Base-by-base conservation (phyloP, 2,888 invertebrate genomes). In the Panzeria rudis region DNA sequence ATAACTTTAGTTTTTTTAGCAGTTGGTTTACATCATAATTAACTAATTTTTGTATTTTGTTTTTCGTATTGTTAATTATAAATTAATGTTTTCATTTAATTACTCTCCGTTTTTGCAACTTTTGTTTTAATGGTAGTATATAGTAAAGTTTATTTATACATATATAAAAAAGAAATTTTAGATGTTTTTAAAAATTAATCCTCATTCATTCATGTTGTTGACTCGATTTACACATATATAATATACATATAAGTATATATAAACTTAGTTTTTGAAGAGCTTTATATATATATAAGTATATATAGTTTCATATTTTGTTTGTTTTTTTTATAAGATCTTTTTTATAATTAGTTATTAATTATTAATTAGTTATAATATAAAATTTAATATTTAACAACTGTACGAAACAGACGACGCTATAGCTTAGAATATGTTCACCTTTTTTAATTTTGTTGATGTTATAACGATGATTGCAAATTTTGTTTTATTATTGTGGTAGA, bases 401-500 rank as follows among this genome's bases (percentile, higher is more conserved):
- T 89, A 91, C 90, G 89, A 90, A 90, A 90, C 90, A 90, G 91
- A 91, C 91, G 91, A 90, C 91, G 91, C 91, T 90, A 90, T 90
- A 91, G 90, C 91, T 91, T 91, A 90, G 89, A 89, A 90, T 89
- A 88, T 88, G 79, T 77, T 79, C 79, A 82, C 77, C 77, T 71
- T 83, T 20, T 75, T 75, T 71, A 69, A 52, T 66, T 75, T 76
- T 81, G 47, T 73, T 75, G 64, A 54, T 85, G 50, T 68, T 83
- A 17, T 78, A 54, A 59, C 44, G 25, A 72, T 84, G 59, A 68
- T 64, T 84, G 61, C 29, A 76, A 29, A 66, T 66, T 73, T 61
- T 72, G 29, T 76, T 59, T 44, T 78, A 23, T 81, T 84, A 52
- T 72, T 81, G 41, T 78, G 20, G 35, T 76, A 50, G 62, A 62